phyloP scores from a whole-genome alignment of 2,113 vertebrate genomes.

The Ginglymostoma cirratum region DNA sequence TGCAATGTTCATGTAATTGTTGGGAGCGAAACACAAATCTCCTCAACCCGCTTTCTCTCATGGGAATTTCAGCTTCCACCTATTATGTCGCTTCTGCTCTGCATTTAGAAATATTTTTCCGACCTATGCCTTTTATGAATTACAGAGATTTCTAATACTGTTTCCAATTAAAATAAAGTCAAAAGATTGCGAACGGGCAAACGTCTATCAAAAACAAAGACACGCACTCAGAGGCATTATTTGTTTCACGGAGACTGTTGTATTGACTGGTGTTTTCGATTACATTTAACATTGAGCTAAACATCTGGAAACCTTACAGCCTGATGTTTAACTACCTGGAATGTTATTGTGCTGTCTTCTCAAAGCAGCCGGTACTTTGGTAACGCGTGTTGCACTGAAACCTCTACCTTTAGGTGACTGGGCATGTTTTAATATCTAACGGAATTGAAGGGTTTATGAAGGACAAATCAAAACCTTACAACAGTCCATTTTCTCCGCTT shows the following conservation, averaged over 20 bases:
- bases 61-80: neutral
- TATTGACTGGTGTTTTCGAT: neutral
- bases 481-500: neutral
- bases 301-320: neutral
- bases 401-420: neutral
- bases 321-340: neutral
- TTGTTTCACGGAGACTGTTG: neutral
- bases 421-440: neutral
- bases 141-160: neutral
- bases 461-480: neutral
- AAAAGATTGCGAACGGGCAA: neutral
- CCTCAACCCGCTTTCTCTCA: neutral
- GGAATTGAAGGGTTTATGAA: neutral
- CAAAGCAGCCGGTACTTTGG: neutral
- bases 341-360: neutral
- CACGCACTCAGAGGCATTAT: neutral
- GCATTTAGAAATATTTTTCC: neutral
- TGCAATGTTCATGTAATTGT: neutral
- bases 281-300: neutral
- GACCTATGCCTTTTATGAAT: neutral
- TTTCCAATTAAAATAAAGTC: neutral
- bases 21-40: neutral
- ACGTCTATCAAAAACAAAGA: neutral
- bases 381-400: neutral
- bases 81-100: neutral